Evolutionary conservation across 92 coral and sea anemone genomes (phyloP).

Genomic region (Paramuricea clavata): DNA sequence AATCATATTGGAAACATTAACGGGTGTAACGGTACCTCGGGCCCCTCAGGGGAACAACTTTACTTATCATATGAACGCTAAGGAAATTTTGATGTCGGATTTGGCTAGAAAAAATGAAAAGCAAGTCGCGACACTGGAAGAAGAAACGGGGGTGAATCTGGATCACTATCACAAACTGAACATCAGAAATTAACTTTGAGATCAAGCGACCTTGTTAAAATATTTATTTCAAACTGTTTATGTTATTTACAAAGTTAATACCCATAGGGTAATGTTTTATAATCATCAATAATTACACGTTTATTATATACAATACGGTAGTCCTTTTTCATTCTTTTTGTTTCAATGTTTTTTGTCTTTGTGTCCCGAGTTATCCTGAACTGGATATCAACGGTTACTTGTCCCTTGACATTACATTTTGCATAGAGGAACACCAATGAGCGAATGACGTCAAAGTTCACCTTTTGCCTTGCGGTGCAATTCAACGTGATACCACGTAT

Average conservation of each 20-base stretch:
- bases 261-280: constrained; percentile 22
- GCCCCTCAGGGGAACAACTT: no score
- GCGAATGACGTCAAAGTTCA: background rate
- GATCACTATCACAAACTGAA: no score
- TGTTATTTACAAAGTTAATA: background rate
- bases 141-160: no score
- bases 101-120: no score
- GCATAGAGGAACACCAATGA: background rate
- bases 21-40: no score
- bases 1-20: no score
- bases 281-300: background rate
- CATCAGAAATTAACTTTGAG: no score
- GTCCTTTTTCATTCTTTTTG: constrained; percentile 4
- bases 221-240: no score
- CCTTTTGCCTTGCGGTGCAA: background rate
- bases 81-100: no score
- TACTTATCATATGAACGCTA: no score
- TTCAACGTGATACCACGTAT: constrained; percentile 3
- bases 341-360: background rate
- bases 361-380: background rate
- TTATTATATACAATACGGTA: background rate
- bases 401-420: background rate
- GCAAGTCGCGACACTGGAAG: no score
- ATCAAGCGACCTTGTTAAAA: no score
- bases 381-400: background rate